Conservation (phyloP, 2,888 invertebrate genomes). For the Dermolepida albohirtum region DNA sequence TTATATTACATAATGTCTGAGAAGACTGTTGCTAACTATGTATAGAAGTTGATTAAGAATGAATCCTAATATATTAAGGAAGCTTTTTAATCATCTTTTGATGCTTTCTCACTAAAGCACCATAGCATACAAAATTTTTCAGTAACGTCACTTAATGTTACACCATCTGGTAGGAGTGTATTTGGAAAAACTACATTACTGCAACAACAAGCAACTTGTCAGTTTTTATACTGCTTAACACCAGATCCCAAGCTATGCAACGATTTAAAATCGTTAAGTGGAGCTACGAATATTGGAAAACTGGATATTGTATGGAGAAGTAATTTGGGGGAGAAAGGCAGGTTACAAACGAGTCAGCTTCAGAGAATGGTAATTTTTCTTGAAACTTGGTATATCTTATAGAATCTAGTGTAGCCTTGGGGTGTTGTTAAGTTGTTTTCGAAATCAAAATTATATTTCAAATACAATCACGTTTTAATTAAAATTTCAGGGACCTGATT, state of each 20-base stretch:
- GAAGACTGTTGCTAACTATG: too few species aligned
- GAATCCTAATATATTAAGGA: too few species aligned
- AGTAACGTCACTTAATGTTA: slow-evolving; percentile 80
- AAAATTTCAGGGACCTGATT: slow-evolving; percentile 84
- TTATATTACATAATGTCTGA: too few species aligned
- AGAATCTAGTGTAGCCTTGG: too few species aligned
- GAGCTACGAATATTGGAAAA: slow-evolving; percentile 93
- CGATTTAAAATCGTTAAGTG: slow-evolving; percentile 82
- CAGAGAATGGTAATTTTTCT: slow-evolving; percentile 80
- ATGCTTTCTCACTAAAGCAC: too few species aligned
- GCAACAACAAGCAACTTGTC: slow-evolving; percentile 91
- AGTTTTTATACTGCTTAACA: slow-evolving; percentile 93
- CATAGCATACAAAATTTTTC: too few species aligned
- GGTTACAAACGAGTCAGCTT: slow-evolving; percentile 94
- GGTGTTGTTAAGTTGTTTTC: too few species aligned
- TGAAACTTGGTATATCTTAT: too few species aligned
- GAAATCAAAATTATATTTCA: too few species aligned
- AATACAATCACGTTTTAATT: neutral
- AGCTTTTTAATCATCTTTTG: too few species aligned
- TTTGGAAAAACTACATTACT: slow-evolving; percentile 85
- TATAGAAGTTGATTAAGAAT: too few species aligned
- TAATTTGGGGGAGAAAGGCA: slow-evolving; percentile 95
- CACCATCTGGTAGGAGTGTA: slow-evolving; percentile 75
- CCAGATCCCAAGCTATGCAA: slow-evolving; percentile 81
- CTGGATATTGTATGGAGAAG: slow-evolving; percentile 98